Evolutionary conservation across 2,888 invertebrate genomes (phyloP).

Genomic region (Aspidapion aeneum): DNA sequence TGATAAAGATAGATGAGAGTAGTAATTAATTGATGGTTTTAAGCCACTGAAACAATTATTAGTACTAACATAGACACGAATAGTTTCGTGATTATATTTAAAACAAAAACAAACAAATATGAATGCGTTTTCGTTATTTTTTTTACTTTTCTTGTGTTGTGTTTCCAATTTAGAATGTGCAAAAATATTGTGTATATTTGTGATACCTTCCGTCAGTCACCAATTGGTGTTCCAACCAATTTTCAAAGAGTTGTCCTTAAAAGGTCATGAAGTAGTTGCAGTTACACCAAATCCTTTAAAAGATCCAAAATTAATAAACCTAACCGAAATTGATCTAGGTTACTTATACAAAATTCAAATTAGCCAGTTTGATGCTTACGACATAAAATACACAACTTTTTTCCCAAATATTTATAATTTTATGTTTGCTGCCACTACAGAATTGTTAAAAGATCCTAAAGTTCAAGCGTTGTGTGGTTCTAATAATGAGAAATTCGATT

Average conservation of each 20-base stretch:
- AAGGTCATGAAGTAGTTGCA: constrained; percentile 38
- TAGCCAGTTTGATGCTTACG: neutral
- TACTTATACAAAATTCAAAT: constrained; percentile 2
- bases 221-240: constrained; percentile 47
- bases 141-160: neutral
- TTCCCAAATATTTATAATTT: neutral
- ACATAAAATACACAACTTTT: neutral
- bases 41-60: too few relatives aligned
- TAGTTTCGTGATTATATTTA: too few relatives aligned
- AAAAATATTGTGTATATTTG: constrained; percentile 46
- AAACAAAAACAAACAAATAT: too few relatives aligned
- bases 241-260: constrained; percentile 37
- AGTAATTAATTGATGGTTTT: too few relatives aligned
- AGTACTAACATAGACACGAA: too few relatives aligned
- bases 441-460: neutral
- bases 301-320: constrained; percentile 32
- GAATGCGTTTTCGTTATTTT: too few relatives aligned
- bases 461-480: neutral
- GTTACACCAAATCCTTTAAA: constrained; percentile 38
- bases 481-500: constrained; percentile 15
- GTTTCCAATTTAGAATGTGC: constrained; percentile 27
- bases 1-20: too few relatives aligned
- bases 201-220: constrained; percentile 50
- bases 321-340: constrained; percentile 38
- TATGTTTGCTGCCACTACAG: neutral